Evolutionary conservation across 2,888 invertebrate species (phyloP).

Genomic region (Crepidodera aurea): DNA sequence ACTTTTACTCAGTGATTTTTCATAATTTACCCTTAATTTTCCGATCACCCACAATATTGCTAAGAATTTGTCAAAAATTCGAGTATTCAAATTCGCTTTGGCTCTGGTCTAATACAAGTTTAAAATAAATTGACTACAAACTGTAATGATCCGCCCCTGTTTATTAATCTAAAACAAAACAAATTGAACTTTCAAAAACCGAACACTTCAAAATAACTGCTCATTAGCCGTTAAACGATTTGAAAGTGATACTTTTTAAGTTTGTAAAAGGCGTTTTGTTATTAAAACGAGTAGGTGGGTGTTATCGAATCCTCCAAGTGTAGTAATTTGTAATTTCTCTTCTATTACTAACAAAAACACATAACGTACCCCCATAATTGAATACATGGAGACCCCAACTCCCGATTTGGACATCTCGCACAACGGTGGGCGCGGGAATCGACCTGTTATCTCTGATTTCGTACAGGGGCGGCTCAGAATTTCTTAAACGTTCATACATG

Average conservation of each 20-base stretch:
- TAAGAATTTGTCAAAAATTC: too few species aligned
- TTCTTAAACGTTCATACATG: too few species aligned
- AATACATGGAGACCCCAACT: conserved; percentile 37
- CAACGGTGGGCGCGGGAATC: conserved; percentile 41
- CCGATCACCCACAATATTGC: too few species aligned
- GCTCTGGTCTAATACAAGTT: too few species aligned
- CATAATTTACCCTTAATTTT: too few species aligned
- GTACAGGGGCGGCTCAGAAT: neutral
- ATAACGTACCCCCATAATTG: conserved; percentile 35
- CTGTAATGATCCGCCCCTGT: too few species aligned
- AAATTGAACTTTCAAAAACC: conserved; percentile 1
- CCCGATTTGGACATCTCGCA: conserved; percentile 42
- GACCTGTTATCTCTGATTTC: conserved; percentile 25
- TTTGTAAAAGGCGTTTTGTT: conserved; percentile 30
- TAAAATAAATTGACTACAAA: too few species aligned
- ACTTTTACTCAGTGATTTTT: too few species aligned
- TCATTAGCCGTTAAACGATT: conserved; percentile 6
- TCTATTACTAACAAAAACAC: conserved; percentile 30
- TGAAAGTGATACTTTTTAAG: conserved; percentile 9
- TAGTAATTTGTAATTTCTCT: conserved; percentile 30
- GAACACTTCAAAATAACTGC: neutral
- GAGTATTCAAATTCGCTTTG: too few species aligned
- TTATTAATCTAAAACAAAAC: neutral
- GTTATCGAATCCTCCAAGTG: conserved; percentile 26
- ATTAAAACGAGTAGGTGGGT: conserved; percentile 37